A percentile compares a stretch with the other conserved stretches of the same genome.
phyloP scores from a whole-genome alignment of 2,888 invertebrate genomes.

The Druceiella hillmani region DNA sequence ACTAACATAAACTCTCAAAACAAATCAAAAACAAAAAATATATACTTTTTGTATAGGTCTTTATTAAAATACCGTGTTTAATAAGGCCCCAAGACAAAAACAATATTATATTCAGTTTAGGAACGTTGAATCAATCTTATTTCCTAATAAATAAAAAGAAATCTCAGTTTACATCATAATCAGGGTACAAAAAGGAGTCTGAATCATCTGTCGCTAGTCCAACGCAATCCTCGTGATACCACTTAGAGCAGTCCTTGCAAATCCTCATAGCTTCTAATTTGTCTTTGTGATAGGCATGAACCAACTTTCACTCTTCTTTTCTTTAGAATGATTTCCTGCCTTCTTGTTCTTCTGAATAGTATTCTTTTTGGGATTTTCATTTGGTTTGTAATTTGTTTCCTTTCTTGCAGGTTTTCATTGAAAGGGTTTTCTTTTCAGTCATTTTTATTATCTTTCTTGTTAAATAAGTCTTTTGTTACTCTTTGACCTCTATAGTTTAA shows the following conservation, averaged over 20 bases:
- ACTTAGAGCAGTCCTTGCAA: too few species aligned
- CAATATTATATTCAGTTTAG: too few species aligned
- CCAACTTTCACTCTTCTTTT: conserved; percentile 5
- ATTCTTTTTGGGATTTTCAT: too few species aligned
- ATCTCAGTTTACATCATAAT: too few species aligned
- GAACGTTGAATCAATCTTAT: too few species aligned
- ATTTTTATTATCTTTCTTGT: conserved; percentile 2
- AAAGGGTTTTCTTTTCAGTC: neutral
- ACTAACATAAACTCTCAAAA: neutral
- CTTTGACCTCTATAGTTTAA: conserved; percentile 18
- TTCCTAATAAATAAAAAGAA: too few species aligned
- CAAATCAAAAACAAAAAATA: neutral
- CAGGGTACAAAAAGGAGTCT: too few species aligned
- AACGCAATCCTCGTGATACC: too few species aligned
- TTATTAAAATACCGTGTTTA: neutral
- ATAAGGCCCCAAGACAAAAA: neutral
- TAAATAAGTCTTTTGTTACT: conserved; percentile 17
- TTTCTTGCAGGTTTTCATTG: neutral
- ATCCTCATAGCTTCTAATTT: neutral
- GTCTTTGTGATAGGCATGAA: neutral
- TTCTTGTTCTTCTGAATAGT: too few species aligned
- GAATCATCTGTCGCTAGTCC: too few species aligned
- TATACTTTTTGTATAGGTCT: neutral
- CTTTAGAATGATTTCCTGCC: too few species aligned
- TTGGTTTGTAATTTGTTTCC: too few species aligned